Evolutionary conservation across 2,797 vertebrate species (phyloP).

Genomic region (Propithecus deckenii): DNA sequence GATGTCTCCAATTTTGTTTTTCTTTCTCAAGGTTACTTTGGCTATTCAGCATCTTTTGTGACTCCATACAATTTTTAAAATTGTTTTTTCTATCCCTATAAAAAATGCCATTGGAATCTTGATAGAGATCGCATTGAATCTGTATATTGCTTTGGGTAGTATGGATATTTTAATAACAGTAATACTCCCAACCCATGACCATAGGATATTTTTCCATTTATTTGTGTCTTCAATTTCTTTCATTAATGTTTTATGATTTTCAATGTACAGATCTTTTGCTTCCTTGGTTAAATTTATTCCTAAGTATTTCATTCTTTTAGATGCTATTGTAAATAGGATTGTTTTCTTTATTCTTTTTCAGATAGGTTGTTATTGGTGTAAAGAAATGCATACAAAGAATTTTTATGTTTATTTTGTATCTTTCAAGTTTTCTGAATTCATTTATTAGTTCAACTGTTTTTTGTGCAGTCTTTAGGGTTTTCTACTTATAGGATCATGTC

Average conservation of each 20-base stretch:
- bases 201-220: not conserved
- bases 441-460: too few relatives aligned
- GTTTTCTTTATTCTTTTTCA: too few relatives aligned
- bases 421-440: too few relatives aligned
- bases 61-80: not conserved
- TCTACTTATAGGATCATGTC: not conserved
- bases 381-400: too few relatives aligned
- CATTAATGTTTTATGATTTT: not conserved
- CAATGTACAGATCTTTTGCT: not conserved
- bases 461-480: too few relatives aligned
- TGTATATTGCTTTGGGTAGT: not conserved
- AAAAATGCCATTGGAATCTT: not conserved
- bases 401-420: too few relatives aligned
- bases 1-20: not conserved
- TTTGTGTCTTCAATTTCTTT: not conserved
- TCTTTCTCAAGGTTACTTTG: not conserved
- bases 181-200: not conserved
- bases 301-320: not conserved
- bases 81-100: not conserved
- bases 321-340: not conserved
- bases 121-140: not conserved
- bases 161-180: not conserved
- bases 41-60: not conserved
- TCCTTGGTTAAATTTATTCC: not conserved
- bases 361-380: too few relatives aligned